Conservation (phyloP, 1,140 invertebrate species). For the Pseudoatta argentina region DNA sequence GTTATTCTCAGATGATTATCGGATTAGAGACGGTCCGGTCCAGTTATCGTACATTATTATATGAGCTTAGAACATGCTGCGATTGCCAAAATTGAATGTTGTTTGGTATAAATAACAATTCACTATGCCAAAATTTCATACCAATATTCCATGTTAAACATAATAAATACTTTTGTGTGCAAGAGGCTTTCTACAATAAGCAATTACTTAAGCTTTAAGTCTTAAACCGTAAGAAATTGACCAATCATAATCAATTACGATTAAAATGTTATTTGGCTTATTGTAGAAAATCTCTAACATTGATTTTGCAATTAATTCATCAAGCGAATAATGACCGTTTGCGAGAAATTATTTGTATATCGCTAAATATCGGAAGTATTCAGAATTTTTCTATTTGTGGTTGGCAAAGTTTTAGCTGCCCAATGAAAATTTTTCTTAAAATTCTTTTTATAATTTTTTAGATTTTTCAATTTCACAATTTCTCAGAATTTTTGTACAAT, state of each 20-base stretch:
- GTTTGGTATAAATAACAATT: conserved; percentile 8
- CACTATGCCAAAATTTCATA: background rate
- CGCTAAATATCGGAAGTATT: background rate
- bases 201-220: no score
- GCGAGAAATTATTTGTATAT: background rate
- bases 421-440: no score
- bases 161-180: background rate
- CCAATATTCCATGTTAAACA: conserved; percentile 4
- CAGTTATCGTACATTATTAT: background rate
- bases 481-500: no score
- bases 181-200: no score
- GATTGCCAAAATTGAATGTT: conserved; percentile 24
- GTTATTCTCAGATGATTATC: conserved; percentile 88
- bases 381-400: background rate
- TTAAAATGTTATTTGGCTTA: no score
- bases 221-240: no score
- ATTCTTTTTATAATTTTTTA: no score
- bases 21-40: background rate
- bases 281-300: no score
- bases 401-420: background rate
- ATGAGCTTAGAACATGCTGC: background rate
- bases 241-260: no score
- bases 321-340: background rate
- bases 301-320: background rate
- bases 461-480: no score